phyloP scores from a whole-genome alignment of 2,113 vertebrate species.

The Oxyura jamaicensis region DNA sequence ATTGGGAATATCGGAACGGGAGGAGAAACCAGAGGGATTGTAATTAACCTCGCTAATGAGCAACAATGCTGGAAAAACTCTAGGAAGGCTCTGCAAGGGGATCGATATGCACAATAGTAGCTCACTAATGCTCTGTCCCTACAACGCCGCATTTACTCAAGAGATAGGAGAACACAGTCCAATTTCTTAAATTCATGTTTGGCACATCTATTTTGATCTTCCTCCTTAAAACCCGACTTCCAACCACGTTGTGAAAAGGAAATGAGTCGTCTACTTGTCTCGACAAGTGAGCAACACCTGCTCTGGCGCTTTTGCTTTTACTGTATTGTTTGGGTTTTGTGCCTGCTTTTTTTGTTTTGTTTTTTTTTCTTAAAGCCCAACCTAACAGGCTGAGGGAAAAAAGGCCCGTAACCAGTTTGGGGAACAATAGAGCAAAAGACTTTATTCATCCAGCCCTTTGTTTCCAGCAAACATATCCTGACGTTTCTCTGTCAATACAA shows the following conservation, averaged over 20 bases:
- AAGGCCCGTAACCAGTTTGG: neutral
- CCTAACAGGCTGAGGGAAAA: neutral
- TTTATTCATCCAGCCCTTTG: slow-evolving; percentile 14
- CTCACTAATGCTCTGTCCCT: neutral
- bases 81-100: neutral
- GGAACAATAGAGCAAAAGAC: slow-evolving; percentile 5
- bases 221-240: slow-evolving; percentile 26
- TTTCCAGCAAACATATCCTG: slow-evolving; percentile 18
- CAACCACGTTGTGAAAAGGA: neutral
- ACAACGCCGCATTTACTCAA: rapidly evolving
- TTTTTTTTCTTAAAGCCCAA: slow-evolving; percentile 10
- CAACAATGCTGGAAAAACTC: neutral
- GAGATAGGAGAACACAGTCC: neutral
- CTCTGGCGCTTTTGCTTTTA: neutral
- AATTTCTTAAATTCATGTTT: neutral
- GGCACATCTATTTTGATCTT: neutral
- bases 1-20: neutral
- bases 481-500: neutral
- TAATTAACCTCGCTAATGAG: neutral
- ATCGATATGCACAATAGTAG: rapidly evolving
- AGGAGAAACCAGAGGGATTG: neutral
- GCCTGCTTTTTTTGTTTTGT: neutral
- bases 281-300: slow-evolving; percentile 60
- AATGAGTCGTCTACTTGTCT: slow-evolving; percentile 9
- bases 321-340: slow-evolving; percentile 8